phyloP scores from a whole-genome alignment of 2,113 vertebrate genomes.

The Jacana jacana region DNA sequence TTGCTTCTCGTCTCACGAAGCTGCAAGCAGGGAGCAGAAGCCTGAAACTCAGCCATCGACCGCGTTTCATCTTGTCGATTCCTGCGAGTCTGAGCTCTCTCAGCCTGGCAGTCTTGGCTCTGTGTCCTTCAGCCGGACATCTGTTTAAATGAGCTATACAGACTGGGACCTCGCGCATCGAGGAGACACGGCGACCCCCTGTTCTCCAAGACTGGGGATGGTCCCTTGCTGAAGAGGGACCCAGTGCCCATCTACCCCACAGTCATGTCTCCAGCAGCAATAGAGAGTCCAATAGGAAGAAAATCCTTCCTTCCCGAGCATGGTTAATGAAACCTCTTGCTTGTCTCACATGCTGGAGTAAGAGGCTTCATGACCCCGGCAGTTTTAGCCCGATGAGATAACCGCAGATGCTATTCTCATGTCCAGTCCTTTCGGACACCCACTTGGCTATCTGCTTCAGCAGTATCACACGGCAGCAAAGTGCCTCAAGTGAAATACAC shows the following conservation, averaged over 20 bases:
- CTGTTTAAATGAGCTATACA: background rate
- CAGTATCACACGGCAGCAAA: slow-evolving; percentile 14
- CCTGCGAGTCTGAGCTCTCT: background rate
- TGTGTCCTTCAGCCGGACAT: background rate
- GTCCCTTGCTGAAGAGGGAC: background rate
- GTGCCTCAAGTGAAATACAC: slow-evolving; percentile 52
- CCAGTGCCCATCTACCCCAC: background rate
- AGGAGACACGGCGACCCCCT: background rate
- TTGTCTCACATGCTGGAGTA: background rate
- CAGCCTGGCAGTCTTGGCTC: background rate
- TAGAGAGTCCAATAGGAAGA: background rate
- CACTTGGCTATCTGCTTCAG: slow-evolving; percentile 17
- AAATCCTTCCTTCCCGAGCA: background rate
- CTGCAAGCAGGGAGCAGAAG: background rate
- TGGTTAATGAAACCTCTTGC: background rate
- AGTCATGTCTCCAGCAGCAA: background rate
- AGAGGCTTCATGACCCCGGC: background rate
- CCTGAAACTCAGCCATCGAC: background rate
- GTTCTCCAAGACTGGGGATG: background rate
- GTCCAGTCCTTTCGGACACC: background rate
- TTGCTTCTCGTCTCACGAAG: background rate
- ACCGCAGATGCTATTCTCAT: background rate
- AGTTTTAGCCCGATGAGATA: background rate
- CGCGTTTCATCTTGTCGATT: background rate
- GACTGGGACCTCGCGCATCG: background rate